Conservation (phyloP, 37 sponge, comb jelly and placozoan genomes). For the Aphrocallistes beatrix region DNA sequence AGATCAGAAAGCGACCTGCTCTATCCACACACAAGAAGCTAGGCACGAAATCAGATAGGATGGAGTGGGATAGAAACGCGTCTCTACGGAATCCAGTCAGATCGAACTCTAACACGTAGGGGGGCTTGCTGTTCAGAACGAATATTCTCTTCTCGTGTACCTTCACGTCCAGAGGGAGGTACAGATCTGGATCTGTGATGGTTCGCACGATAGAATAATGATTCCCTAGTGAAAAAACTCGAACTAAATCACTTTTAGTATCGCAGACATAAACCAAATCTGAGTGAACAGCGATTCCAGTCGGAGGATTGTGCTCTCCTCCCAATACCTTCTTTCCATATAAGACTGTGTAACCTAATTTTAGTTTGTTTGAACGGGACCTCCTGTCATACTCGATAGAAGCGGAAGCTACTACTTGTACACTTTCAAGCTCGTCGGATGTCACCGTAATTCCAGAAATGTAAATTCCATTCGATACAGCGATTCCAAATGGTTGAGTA, state of each 20-base stretch:
- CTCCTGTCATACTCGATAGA: too few relatives aligned
- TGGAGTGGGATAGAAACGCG: not conserved
- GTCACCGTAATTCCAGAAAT: too few relatives aligned
- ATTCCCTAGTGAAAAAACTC: not conserved
- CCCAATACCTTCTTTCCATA: too few relatives aligned
- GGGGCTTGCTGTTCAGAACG: not conserved
- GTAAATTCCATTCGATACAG: too few relatives aligned
- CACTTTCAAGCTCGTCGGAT: too few relatives aligned
- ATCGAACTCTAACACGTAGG: not conserved
- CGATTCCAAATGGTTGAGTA: too few relatives aligned
- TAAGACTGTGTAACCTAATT: too few relatives aligned
- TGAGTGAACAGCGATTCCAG: not conserved
- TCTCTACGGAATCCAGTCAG: not conserved
- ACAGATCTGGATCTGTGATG: not conserved
- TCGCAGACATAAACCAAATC: not conserved
- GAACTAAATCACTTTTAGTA: not conserved
- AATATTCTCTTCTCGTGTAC: not conserved
- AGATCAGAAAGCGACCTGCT: not conserved
- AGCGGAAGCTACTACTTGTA: too few relatives aligned
- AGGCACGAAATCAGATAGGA: not conserved
- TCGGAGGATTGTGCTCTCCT: not conserved
- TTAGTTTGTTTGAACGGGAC: too few relatives aligned
- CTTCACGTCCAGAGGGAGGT: not conserved
- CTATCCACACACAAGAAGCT: not conserved
- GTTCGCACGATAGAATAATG: not conserved